Evolutionary conservation across 2,888 invertebrate species (phyloP).

Genomic region (Caenorhabditis panamensis): DNA sequence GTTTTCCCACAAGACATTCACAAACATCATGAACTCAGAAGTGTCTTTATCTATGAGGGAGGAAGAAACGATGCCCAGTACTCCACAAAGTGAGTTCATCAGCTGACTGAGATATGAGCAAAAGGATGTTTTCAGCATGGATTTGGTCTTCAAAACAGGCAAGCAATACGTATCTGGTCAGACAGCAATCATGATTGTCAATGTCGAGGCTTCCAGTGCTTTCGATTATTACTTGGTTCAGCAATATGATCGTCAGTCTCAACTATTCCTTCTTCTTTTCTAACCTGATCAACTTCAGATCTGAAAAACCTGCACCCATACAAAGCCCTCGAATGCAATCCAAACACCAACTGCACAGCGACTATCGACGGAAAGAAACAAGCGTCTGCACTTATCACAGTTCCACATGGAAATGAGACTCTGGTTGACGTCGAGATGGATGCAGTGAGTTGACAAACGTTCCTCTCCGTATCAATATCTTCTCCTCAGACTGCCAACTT

Average conservation of each 20-base stretch:
- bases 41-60: conserved; percentile 9
- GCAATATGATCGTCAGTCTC: not conserved
- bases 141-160: not conserved
- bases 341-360: not conserved
- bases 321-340: not conserved
- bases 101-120: not conserved
- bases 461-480: not conserved
- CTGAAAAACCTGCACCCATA: not conserved
- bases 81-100: conserved; percentile 1
- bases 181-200: not conserved
- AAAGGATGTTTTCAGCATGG: not conserved
- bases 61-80: not conserved
- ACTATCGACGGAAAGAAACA: not conserved
- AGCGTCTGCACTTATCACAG: not conserved
- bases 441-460: not conserved
- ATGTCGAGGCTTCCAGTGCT: not conserved
- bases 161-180: not conserved
- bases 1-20: conserved; percentile 6
- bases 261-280: not conserved
- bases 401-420: not conserved
- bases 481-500: conserved; percentile 1
- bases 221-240: not conserved
- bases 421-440: conserved; percentile 1
- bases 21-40: conserved; percentile 10
- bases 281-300: too few relatives aligned